Evolutionary conservation across 2,797 vertebrate genomes (phyloP), one percentile per base, ranked within the genome.

Genomic region (Heterohyrax brucei): DNA sequence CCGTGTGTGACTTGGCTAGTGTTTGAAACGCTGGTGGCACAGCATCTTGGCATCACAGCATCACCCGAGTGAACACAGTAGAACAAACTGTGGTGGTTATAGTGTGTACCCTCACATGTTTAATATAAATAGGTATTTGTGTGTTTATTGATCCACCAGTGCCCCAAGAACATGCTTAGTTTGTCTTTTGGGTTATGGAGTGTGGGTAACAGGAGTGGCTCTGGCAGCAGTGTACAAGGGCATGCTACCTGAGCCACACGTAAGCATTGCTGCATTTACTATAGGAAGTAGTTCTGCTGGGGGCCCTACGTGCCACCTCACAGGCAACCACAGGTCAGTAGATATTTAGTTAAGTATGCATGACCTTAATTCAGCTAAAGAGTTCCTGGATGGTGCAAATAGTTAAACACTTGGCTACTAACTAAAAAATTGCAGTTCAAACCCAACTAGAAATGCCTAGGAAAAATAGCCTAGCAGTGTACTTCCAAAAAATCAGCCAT

Each of bases 231-330:
- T 5, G 8, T 7, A 22, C n/a, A 28, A 50, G 6, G 46, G 10
- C 3, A 2, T 10, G 44, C n/a, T 18, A 1, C 22, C 14, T 21
- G 44, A 39, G n/a, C 48, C 10, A 4, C 0, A 0, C 21, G 7
- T 14, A 30, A 13, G n/a, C 24, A 0, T 5, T 28, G 3, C 30
- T 81, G 87, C 22, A 72, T 14, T 61, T 53, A 46, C 16, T 4
- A 3, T 1, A 1, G 1, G 12, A 73, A 88, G 53, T 14, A 2
- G 53, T 78, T 79, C 66, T 79, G 84, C 4, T 2, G 1, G 30
- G 14, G 21, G 24, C 39, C 53, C n/a, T 16, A 0, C 30, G 16
- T 61, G 75, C 50, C 1, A 21, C 64, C 44, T 30, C 10, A 39
- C 44, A 21, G 22, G 48, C n/a, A 44, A 22, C 48, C 61, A 10